These are phyloP conservation scores for Anastrepha ludens DNA, from an alignment of 1,140 invertebrate species.

Conservation along the genomic window DNA sequence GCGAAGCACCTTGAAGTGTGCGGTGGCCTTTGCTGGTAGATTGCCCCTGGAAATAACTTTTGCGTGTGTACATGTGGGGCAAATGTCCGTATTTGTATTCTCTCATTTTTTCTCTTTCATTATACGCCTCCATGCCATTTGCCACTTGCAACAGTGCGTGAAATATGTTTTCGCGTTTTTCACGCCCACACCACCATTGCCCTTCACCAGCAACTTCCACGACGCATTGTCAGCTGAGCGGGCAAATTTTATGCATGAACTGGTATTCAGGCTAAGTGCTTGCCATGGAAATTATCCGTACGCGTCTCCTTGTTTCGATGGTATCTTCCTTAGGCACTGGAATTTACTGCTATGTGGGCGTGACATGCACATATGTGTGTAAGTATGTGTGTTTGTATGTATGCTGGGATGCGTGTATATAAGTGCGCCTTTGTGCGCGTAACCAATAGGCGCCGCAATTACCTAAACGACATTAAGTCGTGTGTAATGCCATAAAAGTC, in stretches of 20 bases:
- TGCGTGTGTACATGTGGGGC: not conserved
- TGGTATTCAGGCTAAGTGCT: not conserved
- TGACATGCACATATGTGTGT: not conserved
- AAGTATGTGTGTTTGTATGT: not conserved
- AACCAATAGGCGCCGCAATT: slow-evolving; percentile 20
- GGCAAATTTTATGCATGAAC: not conserved
- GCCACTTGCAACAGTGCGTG: slow-evolving; percentile 29
- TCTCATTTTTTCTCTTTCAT: not conserved
- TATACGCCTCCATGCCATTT: slow-evolving; percentile 11
- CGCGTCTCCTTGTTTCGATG: not conserved
- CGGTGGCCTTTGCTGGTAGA: not conserved
- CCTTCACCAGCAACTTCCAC: not conserved
- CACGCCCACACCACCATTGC: not conserved
- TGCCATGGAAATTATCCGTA: not conserved
- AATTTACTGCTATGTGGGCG: not conserved
- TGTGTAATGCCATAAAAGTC: slow-evolving; percentile 51
- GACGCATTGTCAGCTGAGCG: not conserved
- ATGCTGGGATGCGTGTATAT: not conserved
- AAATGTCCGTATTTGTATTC: not conserved
- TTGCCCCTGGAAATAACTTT: not conserved
- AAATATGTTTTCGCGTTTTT: slow-evolving; percentile 36
- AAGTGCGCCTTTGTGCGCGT: no score
- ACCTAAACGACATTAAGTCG: slow-evolving; percentile 42
- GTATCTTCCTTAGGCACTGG: not conserved
- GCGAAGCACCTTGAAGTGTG: no score